Conservation (phyloP, 2,888 invertebrate genomes). For the Polyploca ridens region DNA sequence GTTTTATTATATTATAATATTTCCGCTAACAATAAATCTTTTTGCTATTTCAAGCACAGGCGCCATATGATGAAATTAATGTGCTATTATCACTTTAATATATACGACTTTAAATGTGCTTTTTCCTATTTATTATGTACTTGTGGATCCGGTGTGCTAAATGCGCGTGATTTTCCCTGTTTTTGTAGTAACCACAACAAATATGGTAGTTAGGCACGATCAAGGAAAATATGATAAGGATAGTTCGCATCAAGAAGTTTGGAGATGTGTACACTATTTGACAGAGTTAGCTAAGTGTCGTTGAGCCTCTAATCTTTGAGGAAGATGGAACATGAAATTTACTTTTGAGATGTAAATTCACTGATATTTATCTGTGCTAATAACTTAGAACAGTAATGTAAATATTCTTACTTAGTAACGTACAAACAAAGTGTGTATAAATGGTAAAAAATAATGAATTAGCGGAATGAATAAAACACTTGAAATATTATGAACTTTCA, state of each 20-base stretch:
- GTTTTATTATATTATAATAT: constrained; percentile 9
- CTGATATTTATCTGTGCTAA: too few species aligned
- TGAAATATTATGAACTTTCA: too few species aligned
- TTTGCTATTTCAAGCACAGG: constrained; percentile 9
- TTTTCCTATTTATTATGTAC: constrained; percentile 9
- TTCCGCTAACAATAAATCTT: constrained; percentile 5
- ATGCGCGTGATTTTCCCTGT: not conserved
- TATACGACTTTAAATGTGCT: constrained; percentile 9
- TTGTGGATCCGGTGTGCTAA: not conserved
- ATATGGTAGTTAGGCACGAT: not conserved
- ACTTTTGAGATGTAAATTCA: too few species aligned
- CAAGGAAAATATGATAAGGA: not conserved
- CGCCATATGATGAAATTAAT: constrained; percentile 7
- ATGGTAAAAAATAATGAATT: too few species aligned
- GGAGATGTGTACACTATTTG: not conserved
- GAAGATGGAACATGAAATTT: too few species aligned
- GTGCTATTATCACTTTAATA: constrained; percentile 11
- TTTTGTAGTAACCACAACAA: not conserved
- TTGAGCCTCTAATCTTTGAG: not conserved
- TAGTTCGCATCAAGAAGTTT: not conserved
- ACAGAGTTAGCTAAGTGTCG: not conserved
- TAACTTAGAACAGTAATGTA: too few species aligned
- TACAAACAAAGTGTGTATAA: too few species aligned
- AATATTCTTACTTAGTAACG: too few species aligned
- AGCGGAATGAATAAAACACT: too few species aligned